These are phyloP conservation scores for Pteropus rufus DNA, from an alignment of 2,797 vertebrate species.

Conservation along the genomic window DNA sequence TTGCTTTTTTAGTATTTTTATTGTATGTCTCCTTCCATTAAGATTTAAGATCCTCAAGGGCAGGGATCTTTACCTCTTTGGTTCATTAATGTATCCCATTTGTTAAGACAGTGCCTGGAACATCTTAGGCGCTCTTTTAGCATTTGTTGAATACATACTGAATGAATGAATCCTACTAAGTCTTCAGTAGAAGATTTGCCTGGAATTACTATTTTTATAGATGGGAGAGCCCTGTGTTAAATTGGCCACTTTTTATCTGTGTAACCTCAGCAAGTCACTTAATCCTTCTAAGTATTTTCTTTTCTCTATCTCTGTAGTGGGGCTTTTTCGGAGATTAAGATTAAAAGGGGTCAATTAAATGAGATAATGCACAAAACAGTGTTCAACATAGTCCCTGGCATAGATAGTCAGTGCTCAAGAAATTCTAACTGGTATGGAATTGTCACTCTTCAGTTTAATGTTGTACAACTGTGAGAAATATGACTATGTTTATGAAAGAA, in stretches of 20 bases:
- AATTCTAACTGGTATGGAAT: background rate
- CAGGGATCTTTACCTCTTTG: background rate
- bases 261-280: background rate
- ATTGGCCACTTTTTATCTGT: background rate
- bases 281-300: background rate
- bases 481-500: background rate
- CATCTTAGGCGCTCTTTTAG: background rate
- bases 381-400: background rate
- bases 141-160: background rate
- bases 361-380: background rate
- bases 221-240: background rate
- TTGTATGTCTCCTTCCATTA: background rate
- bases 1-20: background rate
- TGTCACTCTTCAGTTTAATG: background rate
- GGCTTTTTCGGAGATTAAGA: background rate
- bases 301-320: background rate
- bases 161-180: background rate
- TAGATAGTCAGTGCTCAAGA: background rate
- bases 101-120: background rate
- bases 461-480: background rate
- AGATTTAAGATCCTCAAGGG: background rate
- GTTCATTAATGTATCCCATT: background rate
- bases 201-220: background rate
- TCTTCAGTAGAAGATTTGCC: background rate
- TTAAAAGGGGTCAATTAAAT: background rate